A percentile compares a stretch with the other conserved stretches of the same genome.
Evolutionary conservation across 2,113 vertebrate genomes (phyloP).

Genomic region (Kryptolebias marmoratus): DNA sequence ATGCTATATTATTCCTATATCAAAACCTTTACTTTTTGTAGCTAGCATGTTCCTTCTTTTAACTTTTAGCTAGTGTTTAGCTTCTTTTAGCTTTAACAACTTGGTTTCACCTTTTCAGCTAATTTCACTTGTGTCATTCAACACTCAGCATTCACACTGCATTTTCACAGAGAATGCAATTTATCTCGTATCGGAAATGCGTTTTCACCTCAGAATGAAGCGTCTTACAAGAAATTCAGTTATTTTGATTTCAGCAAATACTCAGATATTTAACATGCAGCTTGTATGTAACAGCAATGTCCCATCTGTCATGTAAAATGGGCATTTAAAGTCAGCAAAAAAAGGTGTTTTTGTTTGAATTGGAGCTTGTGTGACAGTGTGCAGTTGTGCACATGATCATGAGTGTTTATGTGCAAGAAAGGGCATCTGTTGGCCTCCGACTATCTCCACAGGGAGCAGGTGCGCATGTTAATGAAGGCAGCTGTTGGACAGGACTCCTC

Average conservation of each 20-base stretch:
- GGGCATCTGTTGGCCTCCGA: constrained; percentile 82
- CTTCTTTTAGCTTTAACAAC: too few relatives aligned
- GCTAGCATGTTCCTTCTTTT: too few relatives aligned
- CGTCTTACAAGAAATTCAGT: not conserved
- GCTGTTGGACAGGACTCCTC: constrained; percentile 82
- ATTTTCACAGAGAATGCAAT: too few relatives aligned
- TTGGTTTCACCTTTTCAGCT: too few relatives aligned
- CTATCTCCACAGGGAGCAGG: constrained; percentile 90
- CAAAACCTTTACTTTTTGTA: too few relatives aligned
- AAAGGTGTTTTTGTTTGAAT: constrained; percentile 72
- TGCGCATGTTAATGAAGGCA: constrained; percentile 89
- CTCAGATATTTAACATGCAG: constrained; percentile 6
- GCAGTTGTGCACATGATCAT: constrained; percentile 27
- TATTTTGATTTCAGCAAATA: not conserved
- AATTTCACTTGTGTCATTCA: too few relatives aligned
- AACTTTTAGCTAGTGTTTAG: too few relatives aligned
- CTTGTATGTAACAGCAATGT: not conserved
- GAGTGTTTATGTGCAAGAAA: constrained; percentile 57
- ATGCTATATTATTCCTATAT: too few relatives aligned
- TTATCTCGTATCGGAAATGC: not conserved
- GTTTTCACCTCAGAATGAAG: not conserved
- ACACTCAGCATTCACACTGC: too few relatives aligned
- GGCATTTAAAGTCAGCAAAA: constrained; percentile 28
- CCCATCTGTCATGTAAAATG: constrained; percentile 19
- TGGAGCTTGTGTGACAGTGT: constrained; percentile 53